phyloP scores from a whole-genome alignment of 2,797 vertebrate species.

The Bucorvus abyssinicus region DNA sequence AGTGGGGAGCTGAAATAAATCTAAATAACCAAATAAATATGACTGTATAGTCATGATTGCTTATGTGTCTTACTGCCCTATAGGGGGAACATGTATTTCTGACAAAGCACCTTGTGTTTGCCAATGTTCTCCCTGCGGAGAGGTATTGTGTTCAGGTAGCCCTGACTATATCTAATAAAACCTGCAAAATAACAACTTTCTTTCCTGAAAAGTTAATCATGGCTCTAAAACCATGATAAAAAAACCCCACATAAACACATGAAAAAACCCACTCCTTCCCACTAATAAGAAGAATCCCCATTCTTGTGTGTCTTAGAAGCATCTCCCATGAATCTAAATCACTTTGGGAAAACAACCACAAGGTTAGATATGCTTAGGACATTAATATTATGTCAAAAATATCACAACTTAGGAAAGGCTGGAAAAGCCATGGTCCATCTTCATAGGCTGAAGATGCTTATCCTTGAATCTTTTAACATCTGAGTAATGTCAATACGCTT shows the following conservation, averaged over 20 bases:
- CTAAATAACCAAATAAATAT: slow-evolving; percentile 8
- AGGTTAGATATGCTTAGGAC: neutral
- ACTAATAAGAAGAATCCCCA: neutral
- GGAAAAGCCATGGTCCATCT: neutral
- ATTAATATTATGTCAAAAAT: neutral
- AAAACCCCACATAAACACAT: neutral
- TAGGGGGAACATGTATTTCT: neutral
- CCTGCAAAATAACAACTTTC: neutral
- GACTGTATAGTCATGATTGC: neutral
- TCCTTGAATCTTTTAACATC: neutral
- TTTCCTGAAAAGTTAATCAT: neutral
- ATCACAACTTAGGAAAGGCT: neutral
- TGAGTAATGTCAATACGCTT: neutral
- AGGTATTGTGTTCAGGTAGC: neutral
- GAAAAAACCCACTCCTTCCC: accelerated
- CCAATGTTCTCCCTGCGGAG: neutral
- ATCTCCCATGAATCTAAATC: neutral
- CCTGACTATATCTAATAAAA: slow-evolving; percentile 15
- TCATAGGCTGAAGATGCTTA: neutral
- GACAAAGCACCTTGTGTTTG: neutral
- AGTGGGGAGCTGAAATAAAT: neutral
- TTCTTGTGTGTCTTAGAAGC: neutral
- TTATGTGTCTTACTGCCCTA: neutral
- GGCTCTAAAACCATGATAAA: neutral
- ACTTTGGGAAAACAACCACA: neutral